Conservation (phyloP, 2,797 vertebrate genomes). For the Clarias fuscus region DNA sequence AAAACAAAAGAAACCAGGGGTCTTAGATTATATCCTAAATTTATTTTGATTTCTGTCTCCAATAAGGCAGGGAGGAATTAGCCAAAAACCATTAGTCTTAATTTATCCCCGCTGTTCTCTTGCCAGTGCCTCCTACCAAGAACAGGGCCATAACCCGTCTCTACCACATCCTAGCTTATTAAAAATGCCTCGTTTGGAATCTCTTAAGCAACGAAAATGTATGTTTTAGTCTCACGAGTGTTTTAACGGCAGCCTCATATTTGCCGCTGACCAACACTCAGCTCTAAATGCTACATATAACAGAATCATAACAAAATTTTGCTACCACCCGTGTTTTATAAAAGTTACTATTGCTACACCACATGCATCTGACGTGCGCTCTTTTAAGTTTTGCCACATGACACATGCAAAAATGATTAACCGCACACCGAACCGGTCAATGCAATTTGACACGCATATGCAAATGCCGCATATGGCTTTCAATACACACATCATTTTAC, state of each 20-base stretch:
- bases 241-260: conserved; percentile 5
- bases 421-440: conserved; percentile 14
- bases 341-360: neutral
- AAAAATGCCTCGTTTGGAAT: conserved; percentile 30
- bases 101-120: conserved; percentile 60
- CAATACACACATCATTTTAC: conserved; percentile 39
- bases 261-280: conserved; percentile 4
- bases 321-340: neutral
- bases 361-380: conserved; percentile 2
- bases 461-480: conserved; percentile 34
- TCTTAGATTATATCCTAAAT: conserved; percentile 67
- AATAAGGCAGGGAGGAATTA: conserved; percentile 68
- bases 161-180: conserved; percentile 20
- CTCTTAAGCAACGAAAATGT: conserved; percentile 5
- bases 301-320: neutral
- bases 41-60: conserved; percentile 60
- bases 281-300: conserved; percentile 17
- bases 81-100: conserved; percentile 63
- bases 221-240: conserved; percentile 25
- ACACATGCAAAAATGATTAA: conserved; percentile 33
- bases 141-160: conserved; percentile 37
- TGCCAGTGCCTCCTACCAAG: conserved; percentile 56
- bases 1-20: conserved; percentile 53
- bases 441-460: conserved; percentile 27
- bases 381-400: conserved; percentile 30